Conservation (phyloP, 1,140 invertebrate species). For the Drosophila teissieri region DNA sequence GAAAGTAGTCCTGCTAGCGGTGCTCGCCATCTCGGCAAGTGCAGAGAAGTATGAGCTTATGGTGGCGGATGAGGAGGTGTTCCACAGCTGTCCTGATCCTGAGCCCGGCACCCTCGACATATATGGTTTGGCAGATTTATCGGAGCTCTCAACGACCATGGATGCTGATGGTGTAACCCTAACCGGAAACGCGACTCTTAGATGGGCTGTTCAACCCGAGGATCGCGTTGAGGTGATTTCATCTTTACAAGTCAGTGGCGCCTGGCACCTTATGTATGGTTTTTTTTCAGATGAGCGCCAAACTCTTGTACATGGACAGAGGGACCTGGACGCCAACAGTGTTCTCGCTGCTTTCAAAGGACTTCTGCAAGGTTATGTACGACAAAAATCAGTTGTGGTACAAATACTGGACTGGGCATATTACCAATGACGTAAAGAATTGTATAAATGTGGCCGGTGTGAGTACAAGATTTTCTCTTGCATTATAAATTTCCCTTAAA, state of each 20-base stretch:
- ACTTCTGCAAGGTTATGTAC: constrained; percentile 21
- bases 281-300: background rate
- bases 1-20: background rate
- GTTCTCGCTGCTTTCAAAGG: background rate
- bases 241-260: background rate
- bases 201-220: constrained; percentile 11
- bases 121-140: background rate
- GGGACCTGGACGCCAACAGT: constrained; percentile 23
- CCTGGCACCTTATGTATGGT: background rate
- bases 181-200: background rate
- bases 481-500: background rate
- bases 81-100: constrained; percentile 1
- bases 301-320: background rate
- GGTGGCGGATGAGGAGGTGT: constrained; percentile 2
- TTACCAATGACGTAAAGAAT: constrained; percentile 17
- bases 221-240: constrained; percentile 9
- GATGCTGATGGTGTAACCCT: background rate
- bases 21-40: background rate
- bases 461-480: background rate
- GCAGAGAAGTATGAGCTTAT: background rate
- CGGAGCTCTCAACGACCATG: background rate
- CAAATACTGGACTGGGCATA: constrained; percentile 3
- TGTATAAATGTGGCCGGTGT: constrained; percentile 34
- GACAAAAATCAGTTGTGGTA: constrained; percentile 37
- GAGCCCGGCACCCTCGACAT: background rate